Evolutionary conservation across 2,888 invertebrate species (phyloP), one percentile per base, ranked within the genome.

Genomic region (Latrodectus elegans): DNA sequence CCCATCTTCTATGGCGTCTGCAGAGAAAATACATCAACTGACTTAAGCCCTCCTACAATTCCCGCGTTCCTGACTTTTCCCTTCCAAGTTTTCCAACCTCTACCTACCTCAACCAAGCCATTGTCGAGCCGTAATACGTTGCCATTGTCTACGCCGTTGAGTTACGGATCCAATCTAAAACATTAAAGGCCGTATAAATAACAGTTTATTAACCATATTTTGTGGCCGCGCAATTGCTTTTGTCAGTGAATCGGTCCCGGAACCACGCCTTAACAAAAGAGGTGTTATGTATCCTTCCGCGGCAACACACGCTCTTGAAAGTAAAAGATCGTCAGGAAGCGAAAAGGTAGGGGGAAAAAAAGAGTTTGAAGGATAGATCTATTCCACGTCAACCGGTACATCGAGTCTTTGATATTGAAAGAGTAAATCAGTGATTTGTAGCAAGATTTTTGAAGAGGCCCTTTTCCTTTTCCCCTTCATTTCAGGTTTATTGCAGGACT

Each of bases 171-270:
- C 88, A 88, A 88, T 88, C 84, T 80, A 78, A 80, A 84, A 71
- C 88, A 88, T 88, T 88, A 88, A 88, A 80, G 88, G 77, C 71
- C 80, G 68, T 88, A 88, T 88, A 88, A 88, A 88, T 88, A 88
- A 88, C 88, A 55, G 75, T 88, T 88, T 88, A 88, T 88, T 84
- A 88, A 88, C 88, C 88, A 88, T 88, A 88, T 88, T 88, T 88
- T 88, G 83, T 72, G 83, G 83, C 64, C 53, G 49, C 65, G 88
- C 88, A 88, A 88, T 88, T 79, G 83, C 80, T 71, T 78, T 83
- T 88, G 88, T 88, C 88, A 88, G 74, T 78, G 81, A 77, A 82
- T 82, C 51, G 81, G 71, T 55, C 55, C 74, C 75, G 73, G 81
- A 81, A 81, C 72, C 60, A 68, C 53, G 80, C 72, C 72, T 76